Conservation (phyloP, 2,888 invertebrate genomes). For the Sturmia bella region DNA sequence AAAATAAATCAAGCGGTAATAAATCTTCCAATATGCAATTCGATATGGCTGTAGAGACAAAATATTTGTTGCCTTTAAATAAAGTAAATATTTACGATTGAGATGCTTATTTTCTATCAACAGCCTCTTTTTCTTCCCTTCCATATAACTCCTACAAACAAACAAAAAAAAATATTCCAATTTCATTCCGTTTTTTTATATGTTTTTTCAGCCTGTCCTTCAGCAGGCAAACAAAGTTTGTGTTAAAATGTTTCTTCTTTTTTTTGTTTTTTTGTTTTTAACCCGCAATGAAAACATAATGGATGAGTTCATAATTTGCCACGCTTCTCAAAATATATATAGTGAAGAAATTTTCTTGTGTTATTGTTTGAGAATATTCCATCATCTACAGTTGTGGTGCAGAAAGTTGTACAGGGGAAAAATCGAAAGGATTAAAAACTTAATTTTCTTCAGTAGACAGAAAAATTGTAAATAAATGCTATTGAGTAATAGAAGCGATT, state of each 20-base stretch:
- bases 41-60: slow-evolving; percentile 76
- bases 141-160: neutral
- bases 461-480: too few species aligned
- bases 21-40: slow-evolving; percentile 79
- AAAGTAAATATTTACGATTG: slow-evolving; percentile 66
- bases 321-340: slow-evolving; percentile 63
- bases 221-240: neutral
- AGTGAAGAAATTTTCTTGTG: slow-evolving; percentile 18
- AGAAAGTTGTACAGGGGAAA: too few species aligned
- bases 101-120: slow-evolving; percentile 38
- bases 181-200: too few species aligned
- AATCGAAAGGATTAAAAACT: too few species aligned
- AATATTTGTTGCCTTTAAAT: slow-evolving; percentile 63
- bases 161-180: neutral
- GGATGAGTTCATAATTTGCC: slow-evolving; percentile 68
- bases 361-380: slow-evolving; percentile 18
- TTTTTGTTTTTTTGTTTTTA: too few species aligned
- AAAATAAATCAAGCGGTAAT: slow-evolving; percentile 80
- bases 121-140: slow-evolving; percentile 12
- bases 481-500: too few species aligned
- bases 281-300: slow-evolving; percentile 49
- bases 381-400: slow-evolving; percentile 1
- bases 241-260: neutral
- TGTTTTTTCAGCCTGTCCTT: neutral
- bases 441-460: too few species aligned